Base-by-base conservation (phyloP, 2,888 invertebrate species). In the Didymodactylos carnosus region DNA sequence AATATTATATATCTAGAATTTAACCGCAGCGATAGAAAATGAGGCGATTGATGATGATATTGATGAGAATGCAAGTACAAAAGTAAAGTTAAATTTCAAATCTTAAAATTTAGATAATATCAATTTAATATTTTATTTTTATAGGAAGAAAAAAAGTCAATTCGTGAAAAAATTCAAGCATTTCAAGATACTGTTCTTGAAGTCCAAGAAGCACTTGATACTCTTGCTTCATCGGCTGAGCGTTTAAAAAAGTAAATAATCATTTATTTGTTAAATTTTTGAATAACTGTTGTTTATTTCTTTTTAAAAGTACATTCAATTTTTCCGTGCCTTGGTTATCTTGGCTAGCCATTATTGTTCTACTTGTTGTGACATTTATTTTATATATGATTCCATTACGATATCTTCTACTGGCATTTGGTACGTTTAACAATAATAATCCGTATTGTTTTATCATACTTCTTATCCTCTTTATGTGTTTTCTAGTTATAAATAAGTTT, bases 161-260 rank as follows among this genome's bases (percentile, higher is more conserved):
- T 97, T 73, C 92, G 94, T 82, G 94, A 94, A 83, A 88, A 92
- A 76, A 84, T 97, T 53, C 92, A 92, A 83, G 91, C 93, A 4
- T 92, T 97, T 78, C 95, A 97, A 83, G 97, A 98, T 84, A 94
- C 95, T 5, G 94, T 95, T 25, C 91, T 93, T 80, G 91, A 91
- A 74, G 94, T 98, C 6, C 97, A 98, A 83, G 94, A 95, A 80
- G 90, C 91, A 0, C 90, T 97, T 75, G 95, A 95, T 35, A 91
- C 90, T 80, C 88, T 94, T 76, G 94, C 94, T 13, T 91, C 92
- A n/a, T 85, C 95, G 76, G 90, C 92, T 77, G 95, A 97, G 85
- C 88, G 90, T 81, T 88, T 94, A 73, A 92, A 92, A 86, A 97
- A 97, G 94, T 94, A 86, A 84, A 87, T 84, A 71, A 23, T 23